Conservation (phyloP, 2,888 invertebrate species). For the Athrips mouffetella region DNA sequence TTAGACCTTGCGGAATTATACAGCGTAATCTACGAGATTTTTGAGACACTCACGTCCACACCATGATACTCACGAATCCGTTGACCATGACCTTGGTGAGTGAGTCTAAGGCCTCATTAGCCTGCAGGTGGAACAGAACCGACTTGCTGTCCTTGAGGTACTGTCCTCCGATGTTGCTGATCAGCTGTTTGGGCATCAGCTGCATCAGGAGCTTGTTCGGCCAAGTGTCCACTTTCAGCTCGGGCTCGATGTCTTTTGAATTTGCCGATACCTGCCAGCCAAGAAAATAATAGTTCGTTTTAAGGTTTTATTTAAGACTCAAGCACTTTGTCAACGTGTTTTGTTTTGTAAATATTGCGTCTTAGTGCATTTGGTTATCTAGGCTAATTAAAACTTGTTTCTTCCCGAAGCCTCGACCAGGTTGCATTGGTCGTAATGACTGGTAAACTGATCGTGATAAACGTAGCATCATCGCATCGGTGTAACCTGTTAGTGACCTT, state of each 20-base stretch:
- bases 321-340: too few species aligned
- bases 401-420: too few species aligned
- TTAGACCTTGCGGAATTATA: too few species aligned
- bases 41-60: too few species aligned
- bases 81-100: slow-evolving; percentile 95
- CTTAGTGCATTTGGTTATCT: too few species aligned
- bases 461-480: too few species aligned
- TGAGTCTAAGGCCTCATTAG: slow-evolving; percentile 91
- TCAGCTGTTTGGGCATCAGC: slow-evolving; percentile 93
- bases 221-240: slow-evolving; percentile 96
- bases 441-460: too few species aligned
- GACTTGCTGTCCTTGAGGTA: slow-evolving; percentile 95
- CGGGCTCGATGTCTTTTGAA: slow-evolving; percentile 91
- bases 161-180: slow-evolving; percentile 92
- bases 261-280: slow-evolving; percentile 71
- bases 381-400: too few species aligned
- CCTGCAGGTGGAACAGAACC: slow-evolving; percentile 91
- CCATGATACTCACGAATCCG: slow-evolving; percentile 89
- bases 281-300: background rate
- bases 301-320: too few species aligned
- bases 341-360: too few species aligned
- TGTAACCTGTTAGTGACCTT: slow-evolving; percentile 88
- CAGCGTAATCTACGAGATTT: too few species aligned
- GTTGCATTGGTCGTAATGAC: too few species aligned
- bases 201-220: slow-evolving; percentile 95